Conservation (phyloP, 2,888 invertebrate genomes). For the Sinhomidia bicolor region DNA sequence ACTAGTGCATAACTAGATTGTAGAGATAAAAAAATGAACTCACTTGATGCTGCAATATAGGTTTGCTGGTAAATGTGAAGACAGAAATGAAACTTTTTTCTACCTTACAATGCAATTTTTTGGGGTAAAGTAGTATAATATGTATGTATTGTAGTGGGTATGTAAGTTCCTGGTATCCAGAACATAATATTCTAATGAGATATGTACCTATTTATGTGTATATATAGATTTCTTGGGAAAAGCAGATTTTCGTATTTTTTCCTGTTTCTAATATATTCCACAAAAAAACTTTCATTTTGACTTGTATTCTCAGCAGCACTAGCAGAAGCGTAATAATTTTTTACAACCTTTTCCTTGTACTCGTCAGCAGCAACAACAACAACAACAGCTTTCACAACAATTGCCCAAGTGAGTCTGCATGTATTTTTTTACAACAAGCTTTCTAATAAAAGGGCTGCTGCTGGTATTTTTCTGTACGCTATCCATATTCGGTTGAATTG, state of each 20-base stretch:
- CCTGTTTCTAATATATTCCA: neutral
- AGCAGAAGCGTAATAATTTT: constrained; percentile 61
- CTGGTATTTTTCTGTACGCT: neutral
- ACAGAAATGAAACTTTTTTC: too few species aligned
- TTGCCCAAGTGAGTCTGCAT: constrained; percentile 32
- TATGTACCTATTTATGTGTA: neutral
- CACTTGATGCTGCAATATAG: neutral
- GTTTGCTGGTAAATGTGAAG: too few species aligned
- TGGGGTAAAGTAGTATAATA: neutral
- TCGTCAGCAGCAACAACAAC: neutral
- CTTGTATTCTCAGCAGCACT: constrained; percentile 38
- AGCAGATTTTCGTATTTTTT: constrained; percentile 14
- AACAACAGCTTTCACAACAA: neutral
- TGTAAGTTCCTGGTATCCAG: neutral
- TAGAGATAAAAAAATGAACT: neutral
- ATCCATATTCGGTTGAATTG: neutral
- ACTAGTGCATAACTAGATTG: too few species aligned
- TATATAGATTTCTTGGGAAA: neutral
- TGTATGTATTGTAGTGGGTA: too few species aligned
- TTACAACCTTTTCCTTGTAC: constrained; percentile 1
- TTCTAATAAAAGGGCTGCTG: neutral
- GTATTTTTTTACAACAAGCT: constrained; percentile 24
- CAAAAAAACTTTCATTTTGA: neutral
- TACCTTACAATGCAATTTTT: neutral
- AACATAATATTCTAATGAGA: constrained; percentile 36